These are phyloP conservation scores for Callopanchax toddi DNA, from an alignment of 2,113 vertebrate genomes.

Conservation along the genomic window DNA sequence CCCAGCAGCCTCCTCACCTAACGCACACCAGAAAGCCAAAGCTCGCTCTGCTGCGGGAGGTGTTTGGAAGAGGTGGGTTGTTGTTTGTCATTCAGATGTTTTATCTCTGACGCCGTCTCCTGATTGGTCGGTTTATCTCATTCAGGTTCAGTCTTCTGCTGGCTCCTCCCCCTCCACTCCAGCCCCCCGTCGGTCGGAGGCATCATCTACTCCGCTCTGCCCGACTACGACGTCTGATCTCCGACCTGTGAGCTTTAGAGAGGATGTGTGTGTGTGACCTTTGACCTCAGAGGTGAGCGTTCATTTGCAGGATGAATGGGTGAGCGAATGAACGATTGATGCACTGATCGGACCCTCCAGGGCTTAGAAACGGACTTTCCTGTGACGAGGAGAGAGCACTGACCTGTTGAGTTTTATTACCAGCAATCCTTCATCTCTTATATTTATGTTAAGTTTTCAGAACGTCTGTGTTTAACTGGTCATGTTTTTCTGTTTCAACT, in stretches of 20 bases:
- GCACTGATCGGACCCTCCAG: not conserved
- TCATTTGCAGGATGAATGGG: not conserved
- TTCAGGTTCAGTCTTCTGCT: slow-evolving; percentile 82
- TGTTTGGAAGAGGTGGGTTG: slow-evolving; percentile 81
- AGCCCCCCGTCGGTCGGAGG: slow-evolving; percentile 75
- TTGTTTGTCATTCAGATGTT: not conserved
- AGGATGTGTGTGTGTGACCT: not conserved
- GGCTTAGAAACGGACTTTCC: slow-evolving; percentile 5
- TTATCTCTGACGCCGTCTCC: not conserved
- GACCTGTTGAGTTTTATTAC: slow-evolving; percentile 5
- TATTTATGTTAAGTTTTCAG: too few relatives aligned
- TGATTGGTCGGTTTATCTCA: not conserved
- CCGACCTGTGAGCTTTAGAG: not conserved
- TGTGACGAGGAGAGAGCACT: not conserved
- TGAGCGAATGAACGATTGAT: not conserved
- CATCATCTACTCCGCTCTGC: slow-evolving; percentile 82
- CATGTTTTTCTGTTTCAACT: too few relatives aligned
- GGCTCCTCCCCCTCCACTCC: slow-evolving; percentile 84
- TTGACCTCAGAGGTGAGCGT: slow-evolving; percentile 14
- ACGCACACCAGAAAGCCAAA: slow-evolving; percentile 81
- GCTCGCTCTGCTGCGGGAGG: slow-evolving; percentile 81
- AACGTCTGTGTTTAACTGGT: not conserved
- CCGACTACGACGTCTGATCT: slow-evolving; percentile 83
- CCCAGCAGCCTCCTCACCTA: slow-evolving; percentile 62
- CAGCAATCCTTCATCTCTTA: not conserved